phyloP scores from a whole-genome alignment of 2,113 vertebrate species.

The Passer domesticus region DNA sequence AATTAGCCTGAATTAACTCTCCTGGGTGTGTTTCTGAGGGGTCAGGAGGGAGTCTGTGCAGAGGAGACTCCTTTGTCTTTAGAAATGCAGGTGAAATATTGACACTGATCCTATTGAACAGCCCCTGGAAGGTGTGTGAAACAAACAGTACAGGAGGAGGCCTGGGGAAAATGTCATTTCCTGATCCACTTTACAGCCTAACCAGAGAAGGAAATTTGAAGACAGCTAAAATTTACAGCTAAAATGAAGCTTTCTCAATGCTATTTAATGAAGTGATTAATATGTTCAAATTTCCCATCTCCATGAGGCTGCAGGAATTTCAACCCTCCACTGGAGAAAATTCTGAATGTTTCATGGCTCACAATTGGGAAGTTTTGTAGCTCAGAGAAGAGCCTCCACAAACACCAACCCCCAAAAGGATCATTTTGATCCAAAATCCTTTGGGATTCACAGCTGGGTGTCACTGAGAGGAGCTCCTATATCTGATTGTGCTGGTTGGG shows the following conservation, averaged over 20 bases:
- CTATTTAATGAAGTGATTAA: background rate
- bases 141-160: background rate
- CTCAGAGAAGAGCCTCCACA: background rate
- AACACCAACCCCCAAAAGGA: background rate
- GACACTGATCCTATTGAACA: accelerated
- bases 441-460: background rate
- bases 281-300: background rate
- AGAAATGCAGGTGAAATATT: no score
- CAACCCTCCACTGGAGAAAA: background rate
- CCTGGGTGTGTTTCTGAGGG: background rate
- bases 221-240: background rate
- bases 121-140: background rate
- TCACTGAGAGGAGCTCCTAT: background rate
- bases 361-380: accelerated
- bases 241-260: background rate
- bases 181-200: background rate
- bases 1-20: background rate
- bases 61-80: background rate
- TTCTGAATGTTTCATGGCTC: background rate
- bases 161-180: background rate
- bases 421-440: background rate
- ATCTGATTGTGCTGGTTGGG: background rate
- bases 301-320: background rate
- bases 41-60: background rate
- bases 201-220: background rate